Base-by-base conservation (phyloP, 2,113 vertebrate genomes). In the Riparia riparia region DNA sequence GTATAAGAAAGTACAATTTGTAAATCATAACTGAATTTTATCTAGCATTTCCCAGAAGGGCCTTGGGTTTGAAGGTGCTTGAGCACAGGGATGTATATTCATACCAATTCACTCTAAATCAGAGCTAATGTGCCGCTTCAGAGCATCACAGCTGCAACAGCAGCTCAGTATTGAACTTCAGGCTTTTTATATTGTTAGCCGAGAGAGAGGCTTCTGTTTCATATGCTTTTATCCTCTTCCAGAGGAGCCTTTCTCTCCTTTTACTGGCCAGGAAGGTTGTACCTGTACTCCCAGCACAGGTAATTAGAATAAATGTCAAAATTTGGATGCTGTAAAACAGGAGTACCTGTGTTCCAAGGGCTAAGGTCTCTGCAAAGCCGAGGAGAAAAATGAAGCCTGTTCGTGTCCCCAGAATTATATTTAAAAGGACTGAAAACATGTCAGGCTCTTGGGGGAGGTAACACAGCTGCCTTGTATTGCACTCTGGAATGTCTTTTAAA, bases 401-500 rank as follows among this genome's bases (percentile, higher is more conserved):
- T 88, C 4, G 1, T 77, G 94, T 90, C 34, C 50, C 34, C 29
- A 64, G 49, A 64, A 70, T 56, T 80, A 7, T 7, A 13, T 68
- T 89, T 66, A 81, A 91, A 93, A 77, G 41, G 69, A 68, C 28
- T 51, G 50, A 66, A 85, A 89, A 66, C 58, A 28, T 26, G 42
- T 70, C 47, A 61, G 82, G 74, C 41, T 81, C 77, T 71, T 58
- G 34, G 39, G 73, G 76, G 47, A 74, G 69, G 68, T 78, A 57
- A 41, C 73, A 83, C 69, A 71, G 61, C 77, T 92, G 60, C 89
- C 65, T 76, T 82, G 2, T 47, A 11, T 42, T 57, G 65, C 60
- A 0, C 53, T 77, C 89, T 50, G 54, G 86, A 84, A 89, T 93
- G 89, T 70, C 89, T 93, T 87, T 84, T 82, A 56, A 77, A 94